Evolutionary conservation across 1,140 invertebrate genomes (phyloP).

Genomic region (Ceratosolen solmsi): DNA sequence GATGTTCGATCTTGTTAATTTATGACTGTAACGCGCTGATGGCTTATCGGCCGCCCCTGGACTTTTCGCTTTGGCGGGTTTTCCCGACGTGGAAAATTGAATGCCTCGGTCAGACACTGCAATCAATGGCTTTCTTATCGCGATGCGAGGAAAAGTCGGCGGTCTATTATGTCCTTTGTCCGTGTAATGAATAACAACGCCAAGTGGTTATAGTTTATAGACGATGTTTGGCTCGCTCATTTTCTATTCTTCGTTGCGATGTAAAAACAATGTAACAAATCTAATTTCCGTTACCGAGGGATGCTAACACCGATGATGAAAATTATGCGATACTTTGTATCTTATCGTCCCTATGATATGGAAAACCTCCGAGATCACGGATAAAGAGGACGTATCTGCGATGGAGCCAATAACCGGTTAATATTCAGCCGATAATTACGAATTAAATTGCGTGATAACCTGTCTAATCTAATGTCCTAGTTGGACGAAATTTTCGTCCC

Average conservation of each 20-base stretch:
- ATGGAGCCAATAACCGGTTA: too few species aligned
- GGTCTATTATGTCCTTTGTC: neutral
- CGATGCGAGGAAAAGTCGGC: neutral
- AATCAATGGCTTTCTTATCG: neutral
- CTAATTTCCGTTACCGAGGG: neutral
- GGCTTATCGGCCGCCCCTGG: neutral
- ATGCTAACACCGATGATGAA: neutral
- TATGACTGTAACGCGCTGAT: neutral
- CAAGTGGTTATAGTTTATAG: neutral
- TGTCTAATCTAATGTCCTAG: too few species aligned
- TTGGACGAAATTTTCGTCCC: too few species aligned
- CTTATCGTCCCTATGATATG: too few species aligned
- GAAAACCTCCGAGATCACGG: too few species aligned
- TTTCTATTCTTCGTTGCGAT: neutral
- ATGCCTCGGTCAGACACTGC: neutral
- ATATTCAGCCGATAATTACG: too few species aligned
- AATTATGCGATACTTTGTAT: too few species aligned
- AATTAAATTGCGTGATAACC: too few species aligned
- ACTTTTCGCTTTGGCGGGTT: neutral
- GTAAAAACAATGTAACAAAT: neutral
- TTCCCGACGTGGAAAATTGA: neutral
- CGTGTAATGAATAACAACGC: neutral
- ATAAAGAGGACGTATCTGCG: too few species aligned
- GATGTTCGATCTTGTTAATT: neutral
- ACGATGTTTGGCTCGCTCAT: neutral